Evolutionary conservation across 2,113 vertebrate species (phyloP).

Genomic region (Cervus canadensis): DNA sequence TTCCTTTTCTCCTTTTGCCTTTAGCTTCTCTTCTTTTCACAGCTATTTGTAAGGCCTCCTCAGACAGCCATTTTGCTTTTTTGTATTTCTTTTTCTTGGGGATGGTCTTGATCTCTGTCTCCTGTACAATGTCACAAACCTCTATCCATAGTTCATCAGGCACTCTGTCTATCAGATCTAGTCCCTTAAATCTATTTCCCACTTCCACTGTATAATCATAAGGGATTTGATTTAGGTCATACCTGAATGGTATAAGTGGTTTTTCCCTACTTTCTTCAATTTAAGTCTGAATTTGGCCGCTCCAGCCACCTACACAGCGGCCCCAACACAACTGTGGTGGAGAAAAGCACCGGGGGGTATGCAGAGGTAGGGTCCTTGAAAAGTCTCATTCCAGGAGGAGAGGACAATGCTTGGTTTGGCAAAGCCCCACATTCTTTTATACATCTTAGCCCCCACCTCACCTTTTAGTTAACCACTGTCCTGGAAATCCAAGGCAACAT

Average conservation of each 20-base stretch:
- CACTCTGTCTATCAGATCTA: background rate
- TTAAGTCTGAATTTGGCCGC: background rate
- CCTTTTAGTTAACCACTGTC: background rate
- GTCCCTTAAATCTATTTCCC: background rate
- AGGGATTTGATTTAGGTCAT: background rate
- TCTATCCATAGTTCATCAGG: background rate
- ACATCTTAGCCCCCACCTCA: background rate
- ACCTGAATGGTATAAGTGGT: background rate
- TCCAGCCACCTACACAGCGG: background rate
- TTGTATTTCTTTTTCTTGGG: background rate
- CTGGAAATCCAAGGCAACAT: background rate
- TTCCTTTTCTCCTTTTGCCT: background rate
- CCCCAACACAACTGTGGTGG: background rate
- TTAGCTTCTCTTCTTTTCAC: background rate
- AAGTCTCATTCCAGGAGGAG: background rate
- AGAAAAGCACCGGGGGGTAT: background rate
- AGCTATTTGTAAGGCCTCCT: background rate
- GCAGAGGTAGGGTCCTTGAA: background rate
- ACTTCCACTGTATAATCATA: background rate
- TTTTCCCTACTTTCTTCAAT: background rate
- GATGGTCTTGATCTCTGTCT: background rate
- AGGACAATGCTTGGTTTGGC: background rate
- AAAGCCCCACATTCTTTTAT: background rate
- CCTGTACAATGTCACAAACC: background rate
- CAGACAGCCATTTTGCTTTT: background rate